Conservation (phyloP, 92 coral and sea anemone genomes). For the Palythoa grandiflora region DNA sequence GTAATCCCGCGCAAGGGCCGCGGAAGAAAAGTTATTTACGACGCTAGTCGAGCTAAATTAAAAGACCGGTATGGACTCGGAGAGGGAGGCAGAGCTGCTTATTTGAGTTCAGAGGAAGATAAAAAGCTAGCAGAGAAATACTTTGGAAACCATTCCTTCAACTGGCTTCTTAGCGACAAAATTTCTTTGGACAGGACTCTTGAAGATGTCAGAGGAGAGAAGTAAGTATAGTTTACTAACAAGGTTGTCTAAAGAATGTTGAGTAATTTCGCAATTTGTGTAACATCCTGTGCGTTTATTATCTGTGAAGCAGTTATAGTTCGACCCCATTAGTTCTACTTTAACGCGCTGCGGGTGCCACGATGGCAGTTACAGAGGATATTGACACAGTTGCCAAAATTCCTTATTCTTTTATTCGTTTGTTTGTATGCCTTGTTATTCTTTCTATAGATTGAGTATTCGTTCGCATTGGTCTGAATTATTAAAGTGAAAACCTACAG, state of each 20-base stretch:
- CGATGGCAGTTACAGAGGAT: not conserved
- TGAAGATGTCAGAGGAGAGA: conserved; percentile 87
- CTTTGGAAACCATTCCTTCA: conserved; percentile 95
- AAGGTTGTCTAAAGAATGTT: not conserved
- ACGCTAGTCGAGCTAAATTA: conserved; percentile 85
- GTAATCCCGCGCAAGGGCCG: conserved; percentile 76
- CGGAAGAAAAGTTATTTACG: conserved; percentile 80
- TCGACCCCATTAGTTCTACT: not conserved
- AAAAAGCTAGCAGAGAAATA: conserved; percentile 87
- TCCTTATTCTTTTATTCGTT: no score
- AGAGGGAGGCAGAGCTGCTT: conserved; percentile 92
- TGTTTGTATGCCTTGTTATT: not conserved
- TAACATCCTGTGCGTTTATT: not conserved
- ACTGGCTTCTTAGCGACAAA: conserved; percentile 96
- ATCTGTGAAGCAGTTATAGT: not conserved
- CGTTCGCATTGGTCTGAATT: not conserved
- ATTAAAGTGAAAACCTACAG: not conserved
- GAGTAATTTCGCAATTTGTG: not conserved
- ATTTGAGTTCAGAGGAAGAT: conserved; percentile 79
- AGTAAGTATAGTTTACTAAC: conserved; percentile 62
- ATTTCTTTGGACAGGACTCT: conserved; percentile 94
- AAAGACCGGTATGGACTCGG: conserved; percentile 86
- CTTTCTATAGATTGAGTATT: not conserved
- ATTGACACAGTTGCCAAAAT: conserved; percentile 5
- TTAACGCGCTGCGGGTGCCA: not conserved